Base-by-base conservation (phyloP, 2,797 vertebrate genomes). In the Cacajao melanocephalus region DNA sequence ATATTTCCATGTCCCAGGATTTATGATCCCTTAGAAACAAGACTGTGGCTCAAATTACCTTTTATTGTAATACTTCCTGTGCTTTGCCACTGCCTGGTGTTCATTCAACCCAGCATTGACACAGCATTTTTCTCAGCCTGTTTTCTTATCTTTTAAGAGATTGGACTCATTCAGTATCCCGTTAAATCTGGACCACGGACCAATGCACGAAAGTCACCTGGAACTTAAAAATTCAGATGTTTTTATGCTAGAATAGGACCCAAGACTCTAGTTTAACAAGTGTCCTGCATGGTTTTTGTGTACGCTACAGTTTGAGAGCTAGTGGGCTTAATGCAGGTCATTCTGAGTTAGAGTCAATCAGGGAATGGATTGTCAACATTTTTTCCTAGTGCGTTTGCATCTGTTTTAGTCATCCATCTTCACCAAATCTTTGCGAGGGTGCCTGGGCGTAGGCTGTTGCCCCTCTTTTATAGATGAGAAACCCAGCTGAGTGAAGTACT, bases 321-420 rank as follows among this genome's bases (percentile, higher is more conserved):
- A n/a, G 72, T 48, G 24, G n/a, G 22, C 33, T 89, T 48, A 92
- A 55, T 55, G 4, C 28, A 80, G 76, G 24, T 86, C 72, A 78
- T 90, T 83, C 55, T 88, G 36, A 90, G 73, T 64, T 39, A 75
- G 15, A 44, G 4, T 44, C 80, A 86, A 70, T 50, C 50, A 78
- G 36, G 39, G 48, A 88, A 5, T 70, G 61, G 2, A 46, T 13
- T 89, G 24, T 76, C 57, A 5, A 22, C 22, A 3, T 72, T 52
- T 88, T 93, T 73, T 1, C 50, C 48, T 79, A 84, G 86, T 64
- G 7, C 3, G 33, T 93, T 94, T 90, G 41, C 39, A 36, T 95
- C 57, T 86, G 30, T 93, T 97, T 90, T 93, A 88, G 55, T 93
- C 22, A n/a, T 58, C 22, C 20, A 13, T 93, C 28, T 88, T 97